Percentiles rank a stretch among this genome's conserved stretches.
Conservation (phyloP, 2,888 invertebrate species). For the Julus scanicus region DNA sequence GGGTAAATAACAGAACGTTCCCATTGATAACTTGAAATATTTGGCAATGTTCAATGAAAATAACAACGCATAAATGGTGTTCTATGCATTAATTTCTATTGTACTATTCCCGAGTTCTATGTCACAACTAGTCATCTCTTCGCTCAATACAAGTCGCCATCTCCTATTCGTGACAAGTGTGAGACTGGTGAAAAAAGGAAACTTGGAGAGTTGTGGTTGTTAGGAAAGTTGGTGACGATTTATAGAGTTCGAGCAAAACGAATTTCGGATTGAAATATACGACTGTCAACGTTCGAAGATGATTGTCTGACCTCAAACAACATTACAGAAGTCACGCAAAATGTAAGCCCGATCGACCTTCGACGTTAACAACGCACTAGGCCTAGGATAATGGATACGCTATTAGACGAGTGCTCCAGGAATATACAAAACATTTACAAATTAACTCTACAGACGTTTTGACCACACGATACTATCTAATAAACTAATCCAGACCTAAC, state of each 20-base stretch:
- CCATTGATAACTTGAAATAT: not conserved
- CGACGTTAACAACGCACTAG: not conserved
- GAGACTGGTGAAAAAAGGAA: not conserved
- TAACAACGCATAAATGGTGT: not conserved
- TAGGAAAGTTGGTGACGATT: not conserved
- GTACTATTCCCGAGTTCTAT: not conserved
- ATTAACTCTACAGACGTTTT: not conserved
- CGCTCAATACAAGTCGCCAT: not conserved
- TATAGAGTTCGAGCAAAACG: not conserved
- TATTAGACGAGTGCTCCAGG: not conserved
- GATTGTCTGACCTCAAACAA: not conserved
- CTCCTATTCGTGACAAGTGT: not conserved
- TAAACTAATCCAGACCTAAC: not conserved
- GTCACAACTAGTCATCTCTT: not conserved
- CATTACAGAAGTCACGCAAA: not conserved
- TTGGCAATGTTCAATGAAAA: not conserved
- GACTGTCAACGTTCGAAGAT: not conserved
- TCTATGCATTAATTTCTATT: not conserved
- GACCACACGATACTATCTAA: not conserved
- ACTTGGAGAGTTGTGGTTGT: not conserved
- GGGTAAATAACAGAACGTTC: not conserved
- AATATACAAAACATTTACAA: not conserved
- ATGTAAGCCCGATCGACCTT: slow-evolving; percentile 36
- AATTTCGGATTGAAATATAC: not conserved
- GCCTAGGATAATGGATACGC: not conserved